Conservation (phyloP, 2,113 vertebrate genomes). For the Paradoxurus hermaphroditus region DNA sequence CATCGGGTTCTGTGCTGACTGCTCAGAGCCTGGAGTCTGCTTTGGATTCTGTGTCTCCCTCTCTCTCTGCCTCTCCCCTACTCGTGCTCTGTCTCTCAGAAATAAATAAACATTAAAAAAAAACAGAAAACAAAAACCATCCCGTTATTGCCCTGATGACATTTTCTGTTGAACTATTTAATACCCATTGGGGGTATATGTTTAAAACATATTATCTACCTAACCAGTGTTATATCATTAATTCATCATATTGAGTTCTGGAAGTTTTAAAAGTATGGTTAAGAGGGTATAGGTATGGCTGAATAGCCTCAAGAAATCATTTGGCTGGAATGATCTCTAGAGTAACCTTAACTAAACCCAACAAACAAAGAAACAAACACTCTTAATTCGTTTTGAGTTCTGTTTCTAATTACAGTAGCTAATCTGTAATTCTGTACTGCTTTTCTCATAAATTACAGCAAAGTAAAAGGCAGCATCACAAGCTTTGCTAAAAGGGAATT, state of each 20-base stretch:
- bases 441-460: neutral
- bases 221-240: neutral
- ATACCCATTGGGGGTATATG: neutral
- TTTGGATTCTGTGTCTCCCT: too few species aligned
- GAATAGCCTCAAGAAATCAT: neutral
- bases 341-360: neutral
- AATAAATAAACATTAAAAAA: too few species aligned
- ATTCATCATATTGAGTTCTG: neutral
- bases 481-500: conserved; percentile 7
- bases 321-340: neutral
- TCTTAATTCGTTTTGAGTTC: conserved; percentile 35
- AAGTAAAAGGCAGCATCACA: conserved; percentile 14
- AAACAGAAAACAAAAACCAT: too few species aligned
- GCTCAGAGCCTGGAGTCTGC: too few species aligned
- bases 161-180: neutral
- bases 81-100: too few species aligned
- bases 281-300: neutral
- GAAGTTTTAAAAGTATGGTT: neutral
- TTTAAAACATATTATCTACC: neutral
- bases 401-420: neutral
- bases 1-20: too few species aligned
- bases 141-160: neutral
- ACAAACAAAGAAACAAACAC: neutral
- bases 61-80: too few species aligned
- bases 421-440: neutral